These are phyloP conservation scores for Amiota communis DNA, from an alignment of 2,888 invertebrate species.

Conservation along the genomic window DNA sequence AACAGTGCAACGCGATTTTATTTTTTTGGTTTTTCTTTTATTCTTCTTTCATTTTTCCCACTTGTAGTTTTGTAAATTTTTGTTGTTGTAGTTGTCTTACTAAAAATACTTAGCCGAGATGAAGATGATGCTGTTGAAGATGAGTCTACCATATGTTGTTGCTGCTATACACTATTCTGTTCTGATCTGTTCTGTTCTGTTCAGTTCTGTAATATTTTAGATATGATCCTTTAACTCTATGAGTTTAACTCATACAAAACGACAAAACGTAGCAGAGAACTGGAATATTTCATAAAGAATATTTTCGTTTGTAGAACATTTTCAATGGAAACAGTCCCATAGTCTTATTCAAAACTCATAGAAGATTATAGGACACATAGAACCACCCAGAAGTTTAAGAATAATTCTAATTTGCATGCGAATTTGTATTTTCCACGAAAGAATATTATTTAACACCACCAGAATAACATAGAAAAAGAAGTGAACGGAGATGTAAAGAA, in stretches of 20 bases:
- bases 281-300: conserved; percentile 15
- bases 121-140: conserved; percentile 10
- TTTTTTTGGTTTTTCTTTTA: conserved; percentile 38
- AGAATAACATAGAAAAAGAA: conserved; percentile 48
- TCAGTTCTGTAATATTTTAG: too few species aligned
- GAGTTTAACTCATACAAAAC: conserved; percentile 45
- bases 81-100: conserved; percentile 53
- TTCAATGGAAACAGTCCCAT: too few species aligned
- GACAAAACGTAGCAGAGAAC: conserved; percentile 39
- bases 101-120: conserved; percentile 48
- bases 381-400: conserved; percentile 57
- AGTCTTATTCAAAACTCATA: too few species aligned
- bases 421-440: conserved; percentile 37
- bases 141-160: conserved; percentile 30
- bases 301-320: background rate
- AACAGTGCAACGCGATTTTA: conserved; percentile 64
- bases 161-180: background rate
- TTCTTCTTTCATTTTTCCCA: conserved; percentile 15
- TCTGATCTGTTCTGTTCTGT: too few species aligned
- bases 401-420: conserved; percentile 57
- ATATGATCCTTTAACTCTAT: too few species aligned
- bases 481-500: background rate
- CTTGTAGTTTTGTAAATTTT: conserved; percentile 29
- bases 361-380: background rate
- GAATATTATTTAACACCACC: conserved; percentile 48